Percentiles rank a stretch among this genome's conserved stretches.
Conservation (phyloP, 2,888 invertebrate species). For the Xylota sylvarum region DNA sequence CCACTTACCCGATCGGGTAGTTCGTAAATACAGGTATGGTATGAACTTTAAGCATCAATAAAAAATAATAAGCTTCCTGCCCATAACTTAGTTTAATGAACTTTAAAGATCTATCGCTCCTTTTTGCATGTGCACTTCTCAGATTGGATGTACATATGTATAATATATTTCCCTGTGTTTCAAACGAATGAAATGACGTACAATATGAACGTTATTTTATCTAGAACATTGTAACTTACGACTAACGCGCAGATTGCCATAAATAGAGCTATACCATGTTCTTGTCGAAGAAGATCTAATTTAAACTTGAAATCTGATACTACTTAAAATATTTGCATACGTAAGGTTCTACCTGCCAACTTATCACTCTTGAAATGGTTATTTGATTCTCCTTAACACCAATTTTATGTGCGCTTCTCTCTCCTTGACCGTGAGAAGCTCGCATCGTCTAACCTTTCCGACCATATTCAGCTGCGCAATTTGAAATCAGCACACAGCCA, state of each 20-base stretch:
- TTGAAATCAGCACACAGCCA: constrained; percentile 43
- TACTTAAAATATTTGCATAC: background rate
- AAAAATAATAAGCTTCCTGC: no score
- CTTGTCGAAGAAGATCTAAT: background rate
- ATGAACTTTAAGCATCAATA: no score
- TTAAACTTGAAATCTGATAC: background rate
- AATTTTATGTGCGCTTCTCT: constrained; percentile 11
- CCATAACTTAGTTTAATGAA: no score
- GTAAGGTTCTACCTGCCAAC: constrained; percentile 13
- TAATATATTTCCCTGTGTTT: no score
- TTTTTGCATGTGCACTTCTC: no score
- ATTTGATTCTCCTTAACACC: background rate
- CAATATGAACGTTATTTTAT: no score
- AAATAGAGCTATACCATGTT: background rate
- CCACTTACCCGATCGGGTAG: no score
- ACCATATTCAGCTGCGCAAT: constrained; percentile 17
- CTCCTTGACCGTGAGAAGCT: constrained; percentile 52
- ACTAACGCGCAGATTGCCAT: background rate
- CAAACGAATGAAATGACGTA: no score
- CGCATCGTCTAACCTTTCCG: constrained; percentile 49
- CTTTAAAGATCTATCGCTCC: no score
- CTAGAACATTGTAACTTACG: no score
- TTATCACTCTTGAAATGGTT: constrained; percentile 10
- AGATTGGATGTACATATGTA: no score
- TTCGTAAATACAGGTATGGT: no score